Percentiles rank a stretch among this genome's conserved stretches.
Evolutionary conservation across 2,888 invertebrate species (phyloP).

Genomic region (Thymelicus sylvestris): DNA sequence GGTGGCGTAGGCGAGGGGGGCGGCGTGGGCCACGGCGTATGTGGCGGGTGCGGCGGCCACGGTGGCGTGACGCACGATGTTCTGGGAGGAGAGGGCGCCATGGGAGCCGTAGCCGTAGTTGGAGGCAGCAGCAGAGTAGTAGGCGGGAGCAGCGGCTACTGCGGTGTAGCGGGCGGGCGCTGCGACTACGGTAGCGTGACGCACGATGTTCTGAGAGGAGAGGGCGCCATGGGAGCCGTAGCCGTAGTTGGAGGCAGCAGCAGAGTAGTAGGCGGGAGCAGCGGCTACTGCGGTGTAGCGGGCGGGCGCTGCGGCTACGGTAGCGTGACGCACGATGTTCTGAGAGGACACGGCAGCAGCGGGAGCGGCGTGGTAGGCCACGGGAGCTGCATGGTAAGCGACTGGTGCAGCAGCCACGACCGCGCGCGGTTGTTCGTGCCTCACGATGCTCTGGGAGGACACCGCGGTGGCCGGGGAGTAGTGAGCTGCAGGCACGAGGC

Average conservation of each 20-base stretch:
- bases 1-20: conserved; percentile 45
- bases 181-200: conserved; percentile 52
- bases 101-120: conserved; percentile 54
- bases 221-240: no score
- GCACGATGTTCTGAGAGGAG: conserved; percentile 58
- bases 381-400: conserved; percentile 53
- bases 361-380: conserved; percentile 19
- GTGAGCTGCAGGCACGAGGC: conserved; percentile 46
- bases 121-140: conserved; percentile 52
- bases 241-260: no score
- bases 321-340: conserved; percentile 65
- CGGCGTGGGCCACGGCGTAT: conserved; percentile 51
- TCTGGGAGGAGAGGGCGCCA: conserved; percentile 71
- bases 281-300: conserved; percentile 54
- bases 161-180: background rate
- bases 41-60: conserved; percentile 46
- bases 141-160: conserved; percentile 57
- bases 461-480: conserved; percentile 52
- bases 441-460: conserved; percentile 67
- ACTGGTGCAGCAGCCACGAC: conserved; percentile 53
- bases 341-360: conserved; percentile 45
- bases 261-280: conserved; percentile 38
- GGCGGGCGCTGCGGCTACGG: background rate
- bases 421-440: conserved; percentile 62
- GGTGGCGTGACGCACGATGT: conserved; percentile 63